phyloP scores from a whole-genome alignment of 2,113 vertebrate species.

The Dicerorhinus sumatrensis region DNA sequence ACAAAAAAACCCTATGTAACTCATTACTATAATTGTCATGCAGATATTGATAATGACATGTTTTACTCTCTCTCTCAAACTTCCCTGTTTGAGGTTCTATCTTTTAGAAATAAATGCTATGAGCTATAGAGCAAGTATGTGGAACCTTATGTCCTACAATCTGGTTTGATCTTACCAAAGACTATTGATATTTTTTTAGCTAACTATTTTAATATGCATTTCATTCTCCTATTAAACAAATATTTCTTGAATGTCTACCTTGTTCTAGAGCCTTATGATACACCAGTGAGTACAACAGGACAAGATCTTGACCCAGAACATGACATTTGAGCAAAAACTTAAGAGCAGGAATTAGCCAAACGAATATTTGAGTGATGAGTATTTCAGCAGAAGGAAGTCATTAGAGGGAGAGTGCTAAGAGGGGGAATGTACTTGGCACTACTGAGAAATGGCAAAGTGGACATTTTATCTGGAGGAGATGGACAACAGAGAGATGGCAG shows the following conservation, averaged over 20 bases:
- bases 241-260: not conserved
- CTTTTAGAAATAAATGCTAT: not conserved
- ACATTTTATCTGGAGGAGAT: too few species aligned
- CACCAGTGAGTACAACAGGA: too few species aligned
- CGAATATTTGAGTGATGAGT: fast-evolving
- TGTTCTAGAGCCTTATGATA: not conserved
- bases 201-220: not conserved
- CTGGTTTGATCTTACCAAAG: not conserved
- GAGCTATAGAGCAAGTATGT: not conserved
- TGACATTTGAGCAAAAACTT: not conserved
- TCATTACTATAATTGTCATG: not conserved
- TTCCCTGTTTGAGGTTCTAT: not conserved
- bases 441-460: not conserved
- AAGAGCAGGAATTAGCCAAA: not conserved
- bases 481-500: fast-evolving
- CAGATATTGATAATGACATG: not conserved
- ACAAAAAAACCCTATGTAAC: not conserved
- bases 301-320: not conserved
- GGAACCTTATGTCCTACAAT: not conserved
- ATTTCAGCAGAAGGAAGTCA: too few species aligned
- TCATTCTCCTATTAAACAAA: not conserved
- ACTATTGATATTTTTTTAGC: not conserved
- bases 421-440: too few species aligned
- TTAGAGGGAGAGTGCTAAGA: not conserved
- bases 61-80: not conserved